A percentile compares a stretch with the other conserved stretches of the same genome.
These are phyloP conservation scores for Apogon talboti DNA, from an alignment of 2,797 vertebrate species.

Conservation along the genomic window DNA sequence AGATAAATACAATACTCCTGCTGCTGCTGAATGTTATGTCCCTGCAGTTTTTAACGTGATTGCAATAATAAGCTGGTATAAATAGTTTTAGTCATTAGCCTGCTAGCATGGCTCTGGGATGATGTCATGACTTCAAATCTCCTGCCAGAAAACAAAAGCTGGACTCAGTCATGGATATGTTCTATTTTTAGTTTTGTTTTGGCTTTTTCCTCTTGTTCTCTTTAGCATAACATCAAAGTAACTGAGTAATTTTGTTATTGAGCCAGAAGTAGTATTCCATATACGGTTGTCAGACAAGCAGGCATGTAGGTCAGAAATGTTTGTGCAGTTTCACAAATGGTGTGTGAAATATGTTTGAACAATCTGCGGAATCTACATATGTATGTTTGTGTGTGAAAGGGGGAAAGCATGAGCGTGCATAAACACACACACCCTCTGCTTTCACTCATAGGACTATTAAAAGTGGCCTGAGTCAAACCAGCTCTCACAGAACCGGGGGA, in stretches of 20 bases:
- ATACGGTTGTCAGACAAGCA: constrained; percentile 46
- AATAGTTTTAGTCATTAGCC: constrained; percentile 9
- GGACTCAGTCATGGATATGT: constrained; percentile 33
- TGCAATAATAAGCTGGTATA: constrained; percentile 19
- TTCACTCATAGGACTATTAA: constrained; percentile 37
- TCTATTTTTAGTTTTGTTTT: constrained; percentile 60
- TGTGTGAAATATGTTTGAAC: constrained; percentile 61
- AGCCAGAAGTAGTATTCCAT: constrained; percentile 58
- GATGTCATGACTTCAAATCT: constrained; percentile 46
- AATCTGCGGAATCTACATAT: constrained; percentile 32
- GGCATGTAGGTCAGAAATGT: constrained; percentile 39
- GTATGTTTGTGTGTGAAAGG: constrained; percentile 30
- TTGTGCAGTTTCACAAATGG: constrained; percentile 55
- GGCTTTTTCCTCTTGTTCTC: constrained; percentile 26
- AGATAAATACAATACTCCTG: constrained; percentile 6
- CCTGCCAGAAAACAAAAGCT: constrained; percentile 41
- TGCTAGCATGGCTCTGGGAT: constrained; percentile 33
- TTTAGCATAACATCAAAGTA: constrained; percentile 32
- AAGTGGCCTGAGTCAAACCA: constrained; percentile 39
- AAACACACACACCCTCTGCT: constrained; percentile 49
- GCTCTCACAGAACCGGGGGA: constrained; percentile 19
- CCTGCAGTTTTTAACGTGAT: constrained; percentile 1
- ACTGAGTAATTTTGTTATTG: constrained; percentile 37
- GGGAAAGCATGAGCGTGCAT: constrained; percentile 13
- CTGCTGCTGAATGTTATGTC: neutral